Base-by-base conservation (phyloP, 2,797 vertebrate genomes). In the Gobio occitaniae region DNA sequence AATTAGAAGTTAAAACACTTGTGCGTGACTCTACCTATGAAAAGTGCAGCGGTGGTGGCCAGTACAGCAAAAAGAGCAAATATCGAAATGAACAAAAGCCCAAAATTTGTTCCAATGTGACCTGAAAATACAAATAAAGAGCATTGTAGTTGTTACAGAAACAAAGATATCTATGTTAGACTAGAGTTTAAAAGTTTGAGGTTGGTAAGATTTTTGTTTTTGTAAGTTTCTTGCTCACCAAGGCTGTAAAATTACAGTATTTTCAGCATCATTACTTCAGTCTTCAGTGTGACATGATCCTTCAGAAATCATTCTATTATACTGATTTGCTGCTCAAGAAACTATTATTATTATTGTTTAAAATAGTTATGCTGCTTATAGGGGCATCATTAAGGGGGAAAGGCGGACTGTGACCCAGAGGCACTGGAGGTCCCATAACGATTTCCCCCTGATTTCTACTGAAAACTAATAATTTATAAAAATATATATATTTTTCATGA, bases 51-150 rank as follows among this genome's bases (percentile, higher is more conserved):
- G 25, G 89, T 91, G 47, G 87, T 86, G 44, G 92, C 92, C 65
- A 94, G 11, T 41, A 92, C 77, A 21, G 87, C 88, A 70, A 93
- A 93, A 74, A 94, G 12, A 17, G 92, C 92, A 86, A 95, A 94
- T 79, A 92, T 81, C n/a, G 92, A 76, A 54, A 92, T 84, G 38
- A 92, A 90, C 85, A 74, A 74, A 44, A 10, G 36, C 2, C 1
- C 80, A 15, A 50, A 54, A 63, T 48, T 21, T 50, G 54, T 17
- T 36, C 41, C 82, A 36, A 63, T 48, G 16, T 19, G 50, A 76
- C 81, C 84, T 78, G 38, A 52, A 83, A 32, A 82, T 38, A 83
- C 54, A 80, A 41, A 78, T n/a, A 29, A 70, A 41, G 4, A 65
- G 8, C 29, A 56, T 44, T 84, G 41, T 52, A 17, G 54, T 48